phyloP scores from a whole-genome alignment of 2,113 vertebrate genomes.

The Agapornis roseicollis region DNA sequence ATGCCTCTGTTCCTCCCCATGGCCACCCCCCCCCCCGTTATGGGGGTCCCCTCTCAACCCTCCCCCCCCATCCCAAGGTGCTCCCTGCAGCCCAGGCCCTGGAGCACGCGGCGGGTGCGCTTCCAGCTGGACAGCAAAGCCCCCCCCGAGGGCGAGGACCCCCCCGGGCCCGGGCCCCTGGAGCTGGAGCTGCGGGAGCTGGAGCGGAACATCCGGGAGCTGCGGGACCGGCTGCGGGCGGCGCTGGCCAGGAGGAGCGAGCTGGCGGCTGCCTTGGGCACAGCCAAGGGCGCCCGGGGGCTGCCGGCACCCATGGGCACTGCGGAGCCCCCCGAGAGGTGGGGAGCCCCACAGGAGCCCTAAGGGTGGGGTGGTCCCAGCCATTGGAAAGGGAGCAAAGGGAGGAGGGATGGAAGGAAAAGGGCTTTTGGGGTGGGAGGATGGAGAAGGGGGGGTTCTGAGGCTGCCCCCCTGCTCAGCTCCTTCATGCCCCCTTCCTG shows the following conservation, averaged over 20 bases:
- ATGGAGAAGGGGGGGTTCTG: too few species aligned
- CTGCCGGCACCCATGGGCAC: not conserved
- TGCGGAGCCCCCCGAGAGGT: constrained; percentile 70
- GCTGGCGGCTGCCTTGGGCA: constrained; percentile 77
- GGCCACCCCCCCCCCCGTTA: too few species aligned
- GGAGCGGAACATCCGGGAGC: constrained; percentile 77
- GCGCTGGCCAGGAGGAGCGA: constrained; percentile 80
- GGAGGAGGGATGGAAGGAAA: not conserved
- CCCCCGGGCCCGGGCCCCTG: constrained; percentile 55
- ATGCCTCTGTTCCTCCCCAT: accelerated
- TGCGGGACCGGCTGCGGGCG: constrained; percentile 73
- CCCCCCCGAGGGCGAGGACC: not conserved
- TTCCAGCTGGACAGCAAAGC: constrained; percentile 33
- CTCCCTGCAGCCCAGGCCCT: constrained; percentile 47
- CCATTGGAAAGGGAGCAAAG: not conserved
- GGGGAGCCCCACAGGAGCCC: not conserved
- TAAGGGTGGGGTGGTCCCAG: too few species aligned
- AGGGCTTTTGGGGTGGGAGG: not conserved
- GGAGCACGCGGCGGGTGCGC: not conserved
- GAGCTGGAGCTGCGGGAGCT: constrained; percentile 78
- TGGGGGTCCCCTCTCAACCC: not conserved
- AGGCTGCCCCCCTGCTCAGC: not conserved
- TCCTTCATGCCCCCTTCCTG: not conserved
- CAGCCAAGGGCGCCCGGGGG: not conserved
- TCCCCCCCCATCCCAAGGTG: not conserved